phyloP scores from a whole-genome alignment of 2,113 vertebrate species.

The Isichthys henryi region DNA sequence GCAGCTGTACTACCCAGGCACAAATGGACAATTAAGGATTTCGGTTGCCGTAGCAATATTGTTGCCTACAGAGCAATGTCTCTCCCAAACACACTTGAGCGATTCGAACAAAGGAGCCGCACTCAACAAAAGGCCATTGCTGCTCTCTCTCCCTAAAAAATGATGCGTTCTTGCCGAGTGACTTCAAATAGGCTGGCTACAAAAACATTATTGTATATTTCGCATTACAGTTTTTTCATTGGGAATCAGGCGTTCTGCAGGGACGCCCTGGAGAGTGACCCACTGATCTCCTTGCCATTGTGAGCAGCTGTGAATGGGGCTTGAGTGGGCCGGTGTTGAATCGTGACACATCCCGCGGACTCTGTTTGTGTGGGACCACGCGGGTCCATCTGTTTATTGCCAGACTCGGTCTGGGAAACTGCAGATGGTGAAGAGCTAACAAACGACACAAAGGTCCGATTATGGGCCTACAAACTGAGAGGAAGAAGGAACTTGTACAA shows the following conservation, averaged over 20 bases:
- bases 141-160: conserved; percentile 58
- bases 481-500: conserved; percentile 40
- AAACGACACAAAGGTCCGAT: conserved; percentile 68
- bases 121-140: conserved; percentile 65
- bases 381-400: conserved; percentile 65
- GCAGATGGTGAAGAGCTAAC: conserved; percentile 55
- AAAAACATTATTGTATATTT: conserved; percentile 74
- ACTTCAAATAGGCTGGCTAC: conserved; percentile 71
- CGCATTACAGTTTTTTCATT: conserved; percentile 47
- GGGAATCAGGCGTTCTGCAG: conserved; percentile 55
- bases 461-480: conserved; percentile 64
- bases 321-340: conserved; percentile 58
- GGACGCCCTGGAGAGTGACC: conserved; percentile 55
- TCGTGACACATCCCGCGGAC: conserved; percentile 61
- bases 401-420: conserved; percentile 63
- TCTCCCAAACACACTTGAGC: conserved; percentile 41
- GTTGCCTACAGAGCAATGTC: conserved; percentile 57
- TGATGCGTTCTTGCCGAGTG: conserved; percentile 65
- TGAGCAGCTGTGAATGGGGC: conserved; percentile 70
- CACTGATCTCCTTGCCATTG: conserved; percentile 54
- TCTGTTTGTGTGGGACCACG: conserved; percentile 67
- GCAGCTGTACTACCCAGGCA: conserved; percentile 51
- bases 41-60: conserved; percentile 52
- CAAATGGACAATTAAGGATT: conserved; percentile 47
- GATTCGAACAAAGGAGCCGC: conserved; percentile 43